Base-by-base conservation (phyloP, 35 echinoderm and acorn worm species). In the Hemicentrotus pulcherrimus region DNA sequence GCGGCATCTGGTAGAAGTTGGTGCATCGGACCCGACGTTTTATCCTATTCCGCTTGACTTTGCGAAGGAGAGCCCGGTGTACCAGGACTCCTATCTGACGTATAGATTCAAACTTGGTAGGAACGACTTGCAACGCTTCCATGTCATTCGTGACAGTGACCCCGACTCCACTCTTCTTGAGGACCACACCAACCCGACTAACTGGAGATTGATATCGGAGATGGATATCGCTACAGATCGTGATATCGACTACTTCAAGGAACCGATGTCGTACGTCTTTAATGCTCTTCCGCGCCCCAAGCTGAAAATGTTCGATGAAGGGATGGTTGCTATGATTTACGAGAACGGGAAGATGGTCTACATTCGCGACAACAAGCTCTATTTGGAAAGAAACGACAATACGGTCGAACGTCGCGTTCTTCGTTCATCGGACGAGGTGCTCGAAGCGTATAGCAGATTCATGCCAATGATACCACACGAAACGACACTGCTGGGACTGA, bases 1-100 rank as follows among this genome's bases (percentile, higher is more conserved):
- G n/a, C 13, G 48, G 46, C 91, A 93, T 58, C 30, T 93, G n/a
- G 91, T 93, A 24, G 91, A 93, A 14, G 91, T 93, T 0, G 91
- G 91, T 47, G 91, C 91, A 48, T 93, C 91, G 11, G 91, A 93
- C 58, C 91, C 91, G 47, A 93, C 91, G 48, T 93, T 93, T 28
- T 6, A 31, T 10, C 91, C 91, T 16, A 93, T 93, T 58, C 91
- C 91, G 30, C 91, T 93, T 93, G 48, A 93, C 48, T 93, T 93
- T 31, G 48, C 4, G 2, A 5, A 47, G 4, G 91, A 93, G n/a
- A 93, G 91, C 48, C 91, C 91, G 16, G 30, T 22, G 30, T 93
- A 93, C 48, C 91, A 93, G 22, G 91, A 93, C 46, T 93, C 91
- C 16, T 22, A 58, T 47, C 14, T 58, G 18, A 31, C 19, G 10